phyloP scores from a whole-genome alignment of 2,888 invertebrate genomes.

The Ormia ochracea region DNA sequence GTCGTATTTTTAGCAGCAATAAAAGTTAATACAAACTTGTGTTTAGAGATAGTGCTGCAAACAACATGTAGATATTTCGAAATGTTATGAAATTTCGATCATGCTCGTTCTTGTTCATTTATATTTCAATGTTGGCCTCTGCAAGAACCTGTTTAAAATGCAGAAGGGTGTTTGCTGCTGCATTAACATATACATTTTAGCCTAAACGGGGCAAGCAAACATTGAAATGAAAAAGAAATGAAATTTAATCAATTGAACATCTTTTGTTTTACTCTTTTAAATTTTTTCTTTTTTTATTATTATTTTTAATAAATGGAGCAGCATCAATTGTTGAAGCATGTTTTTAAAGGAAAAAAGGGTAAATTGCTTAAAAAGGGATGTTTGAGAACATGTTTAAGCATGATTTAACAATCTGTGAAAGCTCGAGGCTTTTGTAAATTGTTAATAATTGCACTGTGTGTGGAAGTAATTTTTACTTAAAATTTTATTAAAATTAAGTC shows the following conservation, averaged over 20 bases:
- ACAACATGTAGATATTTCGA: conserved; percentile 23
- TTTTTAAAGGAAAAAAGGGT: conserved; percentile 35
- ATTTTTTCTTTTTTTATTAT: neutral
- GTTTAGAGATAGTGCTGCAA: conserved; percentile 8
- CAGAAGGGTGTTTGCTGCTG: conserved; percentile 18
- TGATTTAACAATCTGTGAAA: neutral
- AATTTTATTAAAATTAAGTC: no score
- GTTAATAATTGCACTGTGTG: neutral
- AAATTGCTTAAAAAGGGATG: conserved; percentile 39
- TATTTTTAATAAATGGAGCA: neutral
- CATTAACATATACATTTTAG: neutral
- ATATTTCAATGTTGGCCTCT: conserved; percentile 9
- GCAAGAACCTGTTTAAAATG: conserved; percentile 39
- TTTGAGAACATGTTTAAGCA: conserved; percentile 7
- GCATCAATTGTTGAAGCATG: conserved; percentile 19
- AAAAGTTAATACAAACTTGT: conserved; percentile 3
- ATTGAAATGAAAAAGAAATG: neutral
- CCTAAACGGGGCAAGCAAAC: neutral
- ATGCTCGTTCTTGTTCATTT: conserved; percentile 56
- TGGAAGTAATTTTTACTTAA: no score
- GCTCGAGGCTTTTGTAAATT: neutral
- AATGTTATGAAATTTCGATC: conserved; percentile 55
- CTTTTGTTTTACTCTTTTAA: conserved; percentile 47
- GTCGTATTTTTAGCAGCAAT: neutral
- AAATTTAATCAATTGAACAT: conserved; percentile 20